Evolutionary conservation across 2,113 vertebrate species (phyloP).

Genomic region (Chaetops frenatus): DNA sequence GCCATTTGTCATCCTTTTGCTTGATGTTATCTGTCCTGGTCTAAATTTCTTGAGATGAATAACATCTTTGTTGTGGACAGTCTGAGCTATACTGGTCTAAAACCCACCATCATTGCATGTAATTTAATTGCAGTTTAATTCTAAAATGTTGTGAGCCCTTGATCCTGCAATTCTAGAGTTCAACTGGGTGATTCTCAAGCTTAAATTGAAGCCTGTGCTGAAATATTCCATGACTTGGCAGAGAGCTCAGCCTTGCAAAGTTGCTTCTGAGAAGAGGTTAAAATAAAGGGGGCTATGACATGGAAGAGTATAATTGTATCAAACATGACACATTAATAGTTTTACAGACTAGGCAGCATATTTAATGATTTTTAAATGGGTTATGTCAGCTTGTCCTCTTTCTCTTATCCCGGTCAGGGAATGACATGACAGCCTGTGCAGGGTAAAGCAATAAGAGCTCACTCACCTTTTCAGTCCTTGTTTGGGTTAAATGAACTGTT

Average conservation of each 20-base stretch:
- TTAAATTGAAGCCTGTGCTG: neutral
- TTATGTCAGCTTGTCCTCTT: conserved; percentile 52
- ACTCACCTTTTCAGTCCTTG: neutral
- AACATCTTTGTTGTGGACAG: neutral
- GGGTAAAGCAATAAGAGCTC: neutral
- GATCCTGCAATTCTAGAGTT: neutral
- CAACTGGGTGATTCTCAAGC: neutral
- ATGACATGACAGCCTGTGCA: neutral
- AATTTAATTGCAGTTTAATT: neutral
- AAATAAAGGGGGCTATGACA: neutral
- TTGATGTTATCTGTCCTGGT: neutral
- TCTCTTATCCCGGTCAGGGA: neutral
- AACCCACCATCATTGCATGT: neutral
- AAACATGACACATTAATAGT: conserved; percentile 3
- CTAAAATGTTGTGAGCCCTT: neutral
- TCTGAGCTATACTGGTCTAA: neutral
- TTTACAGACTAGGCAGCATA: neutral
- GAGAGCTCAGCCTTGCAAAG: neutral
- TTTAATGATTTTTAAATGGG: conserved; percentile 52
- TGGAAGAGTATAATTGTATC: neutral
- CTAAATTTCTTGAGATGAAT: neutral
- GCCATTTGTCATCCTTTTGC: conserved; percentile 10
- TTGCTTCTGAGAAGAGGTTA: neutral
- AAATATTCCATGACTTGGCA: neutral
- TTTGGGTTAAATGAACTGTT: neutral